These are phyloP conservation scores for Epizoanthus stellaris DNA, from an alignment of 92 coral and sea anemone species.

Conservation along the genomic window DNA sequence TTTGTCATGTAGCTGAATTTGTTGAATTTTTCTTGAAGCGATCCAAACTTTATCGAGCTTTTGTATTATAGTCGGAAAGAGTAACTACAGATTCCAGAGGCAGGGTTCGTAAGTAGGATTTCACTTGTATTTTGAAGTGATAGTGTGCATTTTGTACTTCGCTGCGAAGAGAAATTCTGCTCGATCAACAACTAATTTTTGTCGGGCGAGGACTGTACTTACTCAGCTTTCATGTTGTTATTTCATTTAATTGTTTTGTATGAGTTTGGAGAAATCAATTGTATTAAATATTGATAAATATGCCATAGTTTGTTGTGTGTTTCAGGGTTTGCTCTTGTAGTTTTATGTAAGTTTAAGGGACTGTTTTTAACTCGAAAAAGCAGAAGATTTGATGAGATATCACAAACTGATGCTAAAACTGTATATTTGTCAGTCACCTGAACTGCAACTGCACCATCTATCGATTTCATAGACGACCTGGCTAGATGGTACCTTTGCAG, in stretches of 20 bases:
- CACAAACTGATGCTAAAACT: too few relatives aligned
- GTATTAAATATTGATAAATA: not conserved
- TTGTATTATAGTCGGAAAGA: not conserved
- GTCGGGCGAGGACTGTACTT: constrained; percentile 1
- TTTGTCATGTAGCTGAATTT: constrained; percentile 1
- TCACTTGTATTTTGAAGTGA: not conserved
- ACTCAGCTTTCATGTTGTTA: constrained; percentile 2
- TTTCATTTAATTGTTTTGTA: constrained; percentile 1
- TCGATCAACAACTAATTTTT: constrained; percentile 1
- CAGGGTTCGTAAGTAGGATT: constrained; percentile 17
- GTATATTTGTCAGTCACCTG: too few relatives aligned
- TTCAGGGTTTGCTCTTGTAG: too few relatives aligned
- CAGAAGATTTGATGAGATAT: too few relatives aligned
- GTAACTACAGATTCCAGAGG: constrained; percentile 12
- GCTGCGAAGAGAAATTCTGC: constrained; percentile 9
- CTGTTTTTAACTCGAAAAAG: too few relatives aligned
- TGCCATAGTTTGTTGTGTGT: too few relatives aligned
- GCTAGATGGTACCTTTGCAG: too few relatives aligned
- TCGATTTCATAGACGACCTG: too few relatives aligned
- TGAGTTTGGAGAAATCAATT: not conserved
- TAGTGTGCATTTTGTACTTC: not conserved
- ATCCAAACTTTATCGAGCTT: constrained; percentile 2
- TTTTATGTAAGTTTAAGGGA: too few relatives aligned
- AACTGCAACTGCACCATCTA: too few relatives aligned
- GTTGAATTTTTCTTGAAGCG: constrained; percentile 1